Conservation (phyloP, 2,113 vertebrate species). For the Oncorhynchus keta region DNA sequence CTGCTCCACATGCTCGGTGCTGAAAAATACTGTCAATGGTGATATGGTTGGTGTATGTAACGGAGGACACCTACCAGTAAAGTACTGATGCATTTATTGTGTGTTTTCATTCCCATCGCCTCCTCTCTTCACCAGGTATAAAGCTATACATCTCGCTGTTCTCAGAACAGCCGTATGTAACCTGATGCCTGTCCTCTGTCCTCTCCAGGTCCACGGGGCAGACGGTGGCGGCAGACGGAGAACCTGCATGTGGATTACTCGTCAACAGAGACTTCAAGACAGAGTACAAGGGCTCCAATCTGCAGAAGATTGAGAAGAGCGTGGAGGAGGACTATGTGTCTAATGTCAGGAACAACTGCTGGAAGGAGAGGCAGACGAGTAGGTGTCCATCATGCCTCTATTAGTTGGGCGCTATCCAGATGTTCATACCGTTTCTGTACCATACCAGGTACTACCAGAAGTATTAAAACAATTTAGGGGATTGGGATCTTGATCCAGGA, state of each 20-base stretch:
- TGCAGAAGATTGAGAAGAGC: slow-evolving; percentile 94
- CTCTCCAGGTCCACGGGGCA: slow-evolving; percentile 85
- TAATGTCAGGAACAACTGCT: slow-evolving; percentile 95
- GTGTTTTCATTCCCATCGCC: too few relatives aligned
- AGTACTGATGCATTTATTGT: too few relatives aligned
- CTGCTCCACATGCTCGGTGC: too few relatives aligned
- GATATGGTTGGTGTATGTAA: too few relatives aligned
- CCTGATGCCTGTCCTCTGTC: background rate
- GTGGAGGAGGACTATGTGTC: slow-evolving; percentile 97
- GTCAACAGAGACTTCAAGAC: slow-evolving; percentile 93
- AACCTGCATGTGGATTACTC: slow-evolving; percentile 87
- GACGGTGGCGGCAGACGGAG: slow-evolving; percentile 88
- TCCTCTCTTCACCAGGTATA: too few relatives aligned
- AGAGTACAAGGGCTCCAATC: slow-evolving; percentile 85
- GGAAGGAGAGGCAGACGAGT: slow-evolving; percentile 98
- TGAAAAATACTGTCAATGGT: too few relatives aligned
- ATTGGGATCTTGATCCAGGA: too few relatives aligned
- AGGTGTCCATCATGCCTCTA: slow-evolving; percentile 58
- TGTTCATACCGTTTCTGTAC: too few relatives aligned
- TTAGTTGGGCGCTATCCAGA: background rate
- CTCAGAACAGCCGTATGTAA: background rate
- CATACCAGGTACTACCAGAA: too few relatives aligned
- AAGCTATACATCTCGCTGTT: background rate
- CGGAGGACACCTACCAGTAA: too few relatives aligned
- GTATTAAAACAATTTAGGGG: too few relatives aligned